Base-by-base conservation (phyloP, 1,140 invertebrate genomes). In the Orius insidiosus region DNA sequence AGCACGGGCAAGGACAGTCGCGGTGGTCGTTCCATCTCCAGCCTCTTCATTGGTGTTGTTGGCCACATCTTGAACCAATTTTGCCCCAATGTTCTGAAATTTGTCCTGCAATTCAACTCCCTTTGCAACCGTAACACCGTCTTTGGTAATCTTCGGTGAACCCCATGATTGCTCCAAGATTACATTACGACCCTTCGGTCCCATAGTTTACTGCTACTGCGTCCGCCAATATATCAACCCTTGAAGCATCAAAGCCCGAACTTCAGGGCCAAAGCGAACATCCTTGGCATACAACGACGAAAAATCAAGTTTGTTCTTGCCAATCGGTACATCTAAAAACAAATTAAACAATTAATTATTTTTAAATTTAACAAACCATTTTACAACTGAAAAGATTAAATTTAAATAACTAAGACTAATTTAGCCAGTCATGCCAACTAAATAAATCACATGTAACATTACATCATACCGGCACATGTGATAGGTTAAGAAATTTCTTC, bases 31-130 rank as follows among this genome's bases (percentile, higher is more conserved):
- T 35, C 96, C 96, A 69, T 99, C 96, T 16, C 96, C 95, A 54
- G 95, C 96, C 65, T 98, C 92, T 67, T 98, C 96, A 62, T 98
- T 99, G n/a, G 95, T 97, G 58, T 98, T 98, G 64, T 96, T 97
- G 8, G 95, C 95, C 32, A 98, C 96, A 69, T 99, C 95, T 67
- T 98, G 95, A 2, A 99, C 95, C n/a, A 99, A 67, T 61, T 92
- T 95, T 11, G 96, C 96, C 45, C 95, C 96, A 64, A 98, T 93
- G 64, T 99, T 99, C 67, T 98, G 92, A 67, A 93, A 98, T 67
- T 97, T 98, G 61, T 98, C 94, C 68, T 98, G 94, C 7, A 99
- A 68, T 65, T 99, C 96, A 47, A 99, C 79, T 9, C 87, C 82
- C 65, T 99, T 99, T 11, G 96, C 96, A 30, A 99, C 96, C 1